A percentile compares a stretch with the other conserved stretches of the same genome.
phyloP scores from a whole-genome alignment of 2,113 vertebrate genomes.

The Hydrochoerus hydrochaeris region DNA sequence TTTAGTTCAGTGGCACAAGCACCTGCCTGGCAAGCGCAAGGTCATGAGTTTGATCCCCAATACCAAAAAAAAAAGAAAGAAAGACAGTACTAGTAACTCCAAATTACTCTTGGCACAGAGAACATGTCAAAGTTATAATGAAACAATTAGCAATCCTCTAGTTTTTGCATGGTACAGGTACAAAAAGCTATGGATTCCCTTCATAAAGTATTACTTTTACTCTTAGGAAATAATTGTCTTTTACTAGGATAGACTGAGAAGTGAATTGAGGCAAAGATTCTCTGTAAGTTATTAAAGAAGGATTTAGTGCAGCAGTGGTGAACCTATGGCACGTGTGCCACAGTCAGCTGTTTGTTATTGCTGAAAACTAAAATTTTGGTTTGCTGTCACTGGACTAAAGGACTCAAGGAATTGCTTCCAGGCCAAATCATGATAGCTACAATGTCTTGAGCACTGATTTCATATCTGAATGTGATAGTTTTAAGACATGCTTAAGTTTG shows the following conservation, averaged over 20 bases:
- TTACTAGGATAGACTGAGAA: background rate
- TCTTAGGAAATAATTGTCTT: slow-evolving; percentile 1
- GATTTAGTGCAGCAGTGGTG: background rate
- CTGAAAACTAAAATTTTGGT: too few relatives aligned
- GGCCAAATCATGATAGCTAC: background rate
- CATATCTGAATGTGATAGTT: background rate
- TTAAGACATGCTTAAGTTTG: background rate
- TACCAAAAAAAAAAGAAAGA: too few relatives aligned
- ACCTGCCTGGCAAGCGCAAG: too few relatives aligned
- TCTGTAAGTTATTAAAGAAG: background rate
- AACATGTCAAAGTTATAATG: slow-evolving; percentile 51
- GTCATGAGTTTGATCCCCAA: too few relatives aligned
- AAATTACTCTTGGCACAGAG: slow-evolving; percentile 22
- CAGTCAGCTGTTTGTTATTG: too few relatives aligned
- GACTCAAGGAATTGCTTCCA: too few relatives aligned
- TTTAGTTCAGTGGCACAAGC: too few relatives aligned
- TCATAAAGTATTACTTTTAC: slow-evolving; percentile 5
- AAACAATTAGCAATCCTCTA: slow-evolving; percentile 26
- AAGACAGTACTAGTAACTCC: slow-evolving; percentile 37
- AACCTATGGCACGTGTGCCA: background rate
- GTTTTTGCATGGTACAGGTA: background rate
- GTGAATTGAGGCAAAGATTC: background rate
- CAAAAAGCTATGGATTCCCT: background rate
- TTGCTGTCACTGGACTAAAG: background rate
- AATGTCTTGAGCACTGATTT: background rate